A percentile compares a stretch with the other conserved stretches of the same genome.
Evolutionary conservation across 92 coral and sea anemone genomes (phyloP).

Genomic region (Phymanthus crucifer): DNA sequence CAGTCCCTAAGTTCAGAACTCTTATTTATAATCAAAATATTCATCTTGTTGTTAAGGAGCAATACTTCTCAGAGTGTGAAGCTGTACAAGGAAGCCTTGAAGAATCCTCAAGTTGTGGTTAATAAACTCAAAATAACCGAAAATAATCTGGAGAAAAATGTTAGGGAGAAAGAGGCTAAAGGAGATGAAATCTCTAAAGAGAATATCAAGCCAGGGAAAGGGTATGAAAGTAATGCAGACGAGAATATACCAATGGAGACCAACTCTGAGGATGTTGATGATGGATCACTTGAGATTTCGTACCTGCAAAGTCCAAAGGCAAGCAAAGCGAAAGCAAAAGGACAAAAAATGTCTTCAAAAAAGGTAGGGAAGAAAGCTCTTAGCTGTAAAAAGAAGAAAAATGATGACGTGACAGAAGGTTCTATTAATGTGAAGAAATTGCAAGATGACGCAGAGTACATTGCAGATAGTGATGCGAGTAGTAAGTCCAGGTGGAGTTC

Average conservation of each 20-base stretch:
- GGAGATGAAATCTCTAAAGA: neutral
- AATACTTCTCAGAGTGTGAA: no score
- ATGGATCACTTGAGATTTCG: conserved; percentile 9
- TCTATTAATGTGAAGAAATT: neutral
- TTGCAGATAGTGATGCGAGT: neutral
- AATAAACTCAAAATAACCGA: neutral
- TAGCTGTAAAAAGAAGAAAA: neutral
- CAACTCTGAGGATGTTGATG: neutral
- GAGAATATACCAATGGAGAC: neutral
- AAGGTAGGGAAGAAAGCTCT: neutral
- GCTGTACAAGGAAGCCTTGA: no score
- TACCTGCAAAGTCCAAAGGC: conserved; percentile 10
- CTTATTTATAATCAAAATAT: no score
- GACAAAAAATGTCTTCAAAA: neutral
- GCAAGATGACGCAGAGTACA: neutral
- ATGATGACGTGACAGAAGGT: neutral
- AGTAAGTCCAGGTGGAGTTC: neutral
- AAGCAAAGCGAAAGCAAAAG: conserved; percentile 9
- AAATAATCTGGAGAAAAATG: neutral
- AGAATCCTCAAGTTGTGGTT: no score
- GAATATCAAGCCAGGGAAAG: neutral
- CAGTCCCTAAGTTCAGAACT: no score
- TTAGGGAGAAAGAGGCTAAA: neutral
- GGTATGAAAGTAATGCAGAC: neutral
- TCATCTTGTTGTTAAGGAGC: no score